A percentile compares a stretch with the other conserved stretches of the same genome.
These are phyloP conservation scores for Theretra japonica DNA, from an alignment of 2,888 invertebrate species.

Conservation along the genomic window DNA sequence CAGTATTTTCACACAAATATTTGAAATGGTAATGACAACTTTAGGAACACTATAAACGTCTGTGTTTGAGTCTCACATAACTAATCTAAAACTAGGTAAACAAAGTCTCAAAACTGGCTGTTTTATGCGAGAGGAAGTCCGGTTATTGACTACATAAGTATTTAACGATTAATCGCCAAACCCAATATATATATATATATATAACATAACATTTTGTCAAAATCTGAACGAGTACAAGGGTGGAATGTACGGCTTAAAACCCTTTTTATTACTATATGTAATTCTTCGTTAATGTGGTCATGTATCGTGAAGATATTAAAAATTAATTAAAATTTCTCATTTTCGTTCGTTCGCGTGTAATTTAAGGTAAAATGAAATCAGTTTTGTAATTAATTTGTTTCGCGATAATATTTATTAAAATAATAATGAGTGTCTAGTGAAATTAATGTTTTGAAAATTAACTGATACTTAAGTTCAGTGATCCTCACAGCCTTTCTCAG, in stretches of 20 bases:
- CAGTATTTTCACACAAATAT: too few relatives aligned
- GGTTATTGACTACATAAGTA: too few relatives aligned
- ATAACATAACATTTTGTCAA: too few relatives aligned
- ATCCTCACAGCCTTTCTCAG: not conserved
- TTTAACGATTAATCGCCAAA: too few relatives aligned
- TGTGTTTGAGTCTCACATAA: too few relatives aligned
- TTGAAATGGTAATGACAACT: too few relatives aligned
- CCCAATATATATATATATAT: too few relatives aligned
- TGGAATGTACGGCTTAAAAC: not conserved
- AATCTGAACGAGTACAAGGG: not conserved
- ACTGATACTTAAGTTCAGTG: not conserved
- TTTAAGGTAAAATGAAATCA: constrained; percentile 31
- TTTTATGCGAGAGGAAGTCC: too few relatives aligned
- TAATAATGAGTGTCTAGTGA: constrained; percentile 26
- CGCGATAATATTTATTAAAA: constrained; percentile 30
- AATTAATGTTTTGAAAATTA: constrained; percentile 22
- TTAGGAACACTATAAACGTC: too few relatives aligned
- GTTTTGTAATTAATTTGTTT: constrained; percentile 32
- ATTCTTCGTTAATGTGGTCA: constrained; percentile 7
- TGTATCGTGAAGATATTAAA: constrained; percentile 26
- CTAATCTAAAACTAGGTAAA: too few relatives aligned
- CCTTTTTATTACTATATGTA: constrained; percentile 12
- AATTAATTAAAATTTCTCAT: constrained; percentile 30
- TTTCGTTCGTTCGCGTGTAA: constrained; percentile 27
- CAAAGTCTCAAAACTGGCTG: too few relatives aligned